Conservation (phyloP, 53 echinoderm and acorn worm genomes). For the Arbacia lixula region DNA sequence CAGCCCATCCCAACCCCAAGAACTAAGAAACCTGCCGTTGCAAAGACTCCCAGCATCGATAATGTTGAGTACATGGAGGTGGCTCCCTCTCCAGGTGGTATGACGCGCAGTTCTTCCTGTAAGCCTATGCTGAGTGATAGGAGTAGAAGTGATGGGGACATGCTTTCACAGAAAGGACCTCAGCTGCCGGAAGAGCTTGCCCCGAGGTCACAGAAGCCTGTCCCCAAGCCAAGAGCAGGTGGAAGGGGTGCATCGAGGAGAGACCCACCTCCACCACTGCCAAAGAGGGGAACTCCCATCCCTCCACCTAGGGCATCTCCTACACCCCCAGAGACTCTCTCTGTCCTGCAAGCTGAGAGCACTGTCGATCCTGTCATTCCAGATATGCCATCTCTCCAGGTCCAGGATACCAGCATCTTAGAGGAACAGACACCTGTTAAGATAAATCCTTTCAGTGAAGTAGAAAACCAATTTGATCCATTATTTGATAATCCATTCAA, state of each 20-base stretch:
- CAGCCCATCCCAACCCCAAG: slow-evolving; percentile 44
- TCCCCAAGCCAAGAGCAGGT: slow-evolving; percentile 10
- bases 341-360: neutral
- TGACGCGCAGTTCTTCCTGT: neutral
- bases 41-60: slow-evolving; percentile 12
- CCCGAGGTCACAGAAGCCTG: slow-evolving; percentile 24
- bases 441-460: slow-evolving; percentile 29
- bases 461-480: slow-evolving; percentile 9
- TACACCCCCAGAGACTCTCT: neutral
- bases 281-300: slow-evolving; percentile 32
- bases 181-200: neutral
- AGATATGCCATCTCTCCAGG: neutral
- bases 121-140: slow-evolving; percentile 11
- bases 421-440: neutral
- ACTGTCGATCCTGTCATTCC: neutral
- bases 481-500: slow-evolving; percentile 30
- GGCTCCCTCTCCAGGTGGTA: neutral
- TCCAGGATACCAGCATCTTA: neutral
- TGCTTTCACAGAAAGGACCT: neutral
- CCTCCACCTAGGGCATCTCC: slow-evolving; percentile 36
- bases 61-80: slow-evolving; percentile 32
- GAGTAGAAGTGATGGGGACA: slow-evolving; percentile 7
- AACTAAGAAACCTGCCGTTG: neutral
- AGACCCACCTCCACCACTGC: slow-evolving; percentile 33
- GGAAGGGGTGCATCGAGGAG: neutral